Percentiles rank a stretch among this genome's conserved stretches.
Evolutionary conservation across 2,113 vertebrate species (phyloP).

Genomic region (Eclectus roratus): DNA sequence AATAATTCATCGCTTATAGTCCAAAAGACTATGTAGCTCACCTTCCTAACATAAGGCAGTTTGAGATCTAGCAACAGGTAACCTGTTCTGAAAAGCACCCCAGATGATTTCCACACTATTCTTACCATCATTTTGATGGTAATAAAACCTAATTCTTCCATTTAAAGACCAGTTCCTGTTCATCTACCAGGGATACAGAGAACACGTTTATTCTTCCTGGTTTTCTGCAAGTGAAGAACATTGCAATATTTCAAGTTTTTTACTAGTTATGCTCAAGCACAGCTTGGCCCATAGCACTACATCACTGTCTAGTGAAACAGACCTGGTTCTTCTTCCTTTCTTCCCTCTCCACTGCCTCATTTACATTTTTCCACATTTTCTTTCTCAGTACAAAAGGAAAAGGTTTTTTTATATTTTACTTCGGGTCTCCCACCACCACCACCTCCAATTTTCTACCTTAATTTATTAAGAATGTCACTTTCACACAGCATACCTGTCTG

Average conservation of each 20-base stretch:
- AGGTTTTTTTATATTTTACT: not conserved
- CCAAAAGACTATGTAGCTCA: not conserved
- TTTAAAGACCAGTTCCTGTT: not conserved
- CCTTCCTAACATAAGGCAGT: not conserved
- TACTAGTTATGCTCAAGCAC: not conserved
- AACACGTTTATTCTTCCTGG: not conserved
- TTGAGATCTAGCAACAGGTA: not conserved
- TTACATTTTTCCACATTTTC: not conserved
- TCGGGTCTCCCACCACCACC: fast-evolving
- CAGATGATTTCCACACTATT: not conserved
- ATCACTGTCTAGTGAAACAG: not conserved
- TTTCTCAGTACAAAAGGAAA: not conserved
- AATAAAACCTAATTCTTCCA: not conserved
- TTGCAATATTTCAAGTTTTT: not conserved
- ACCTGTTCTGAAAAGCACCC: not conserved
- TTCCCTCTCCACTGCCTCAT: not conserved
- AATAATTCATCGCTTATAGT: not conserved
- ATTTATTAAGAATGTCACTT: not conserved
- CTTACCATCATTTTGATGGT: not conserved
- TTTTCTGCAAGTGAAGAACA: not conserved
- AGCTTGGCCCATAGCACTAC: not conserved
- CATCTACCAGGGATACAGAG: not conserved
- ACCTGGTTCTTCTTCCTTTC: not conserved
- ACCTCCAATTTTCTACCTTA: not conserved
- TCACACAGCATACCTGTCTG: not conserved